These are phyloP conservation scores for Macrosoma leucophasiata DNA, from an alignment of 2,888 invertebrate species.

Conservation along the genomic window DNA sequence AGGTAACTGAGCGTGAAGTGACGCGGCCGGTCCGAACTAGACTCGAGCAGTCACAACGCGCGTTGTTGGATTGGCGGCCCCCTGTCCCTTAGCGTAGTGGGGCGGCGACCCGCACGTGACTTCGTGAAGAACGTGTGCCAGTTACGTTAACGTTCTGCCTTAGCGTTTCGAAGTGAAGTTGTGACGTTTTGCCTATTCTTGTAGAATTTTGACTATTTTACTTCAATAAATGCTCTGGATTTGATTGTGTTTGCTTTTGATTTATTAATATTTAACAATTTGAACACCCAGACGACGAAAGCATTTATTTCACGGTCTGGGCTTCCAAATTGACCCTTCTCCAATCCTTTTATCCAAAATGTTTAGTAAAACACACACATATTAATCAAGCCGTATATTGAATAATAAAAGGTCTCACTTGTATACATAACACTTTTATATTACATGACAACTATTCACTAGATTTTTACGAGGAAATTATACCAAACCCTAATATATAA, in stretches of 20 bases:
- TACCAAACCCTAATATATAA: constrained; percentile 44
- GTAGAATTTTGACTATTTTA: constrained; percentile 75
- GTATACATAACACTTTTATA: constrained; percentile 59
- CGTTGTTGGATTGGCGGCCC: constrained; percentile 76
- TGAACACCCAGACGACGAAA: too few relatives aligned
- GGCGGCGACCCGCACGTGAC: too few relatives aligned
- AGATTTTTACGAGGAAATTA: constrained; percentile 38
- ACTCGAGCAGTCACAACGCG: constrained; percentile 58
- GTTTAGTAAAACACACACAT: constrained; percentile 18
- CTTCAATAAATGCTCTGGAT: constrained; percentile 72
- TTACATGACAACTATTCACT: constrained; percentile 46
- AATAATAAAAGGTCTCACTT: constrained; percentile 56
- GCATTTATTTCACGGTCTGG: too few relatives aligned
- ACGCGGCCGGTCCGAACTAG: too few relatives aligned
- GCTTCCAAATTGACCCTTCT: too few relatives aligned
- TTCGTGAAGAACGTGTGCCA: too few relatives aligned
- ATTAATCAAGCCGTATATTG: constrained; percentile 65
- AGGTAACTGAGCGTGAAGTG: too few relatives aligned
- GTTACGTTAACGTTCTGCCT: constrained; percentile 48
- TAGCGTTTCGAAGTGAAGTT: constrained; percentile 70
- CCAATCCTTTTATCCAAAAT: too few relatives aligned
- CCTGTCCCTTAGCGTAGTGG: constrained; percentile 48
- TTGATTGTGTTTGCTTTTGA: constrained; percentile 43
- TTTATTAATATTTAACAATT: too few relatives aligned
- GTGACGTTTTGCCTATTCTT: constrained; percentile 75